Evolutionary conservation across 2,888 invertebrate species (phyloP), one percentile per base, ranked within the genome.

Genomic region (Elaeidobius kamerunicus): DNA sequence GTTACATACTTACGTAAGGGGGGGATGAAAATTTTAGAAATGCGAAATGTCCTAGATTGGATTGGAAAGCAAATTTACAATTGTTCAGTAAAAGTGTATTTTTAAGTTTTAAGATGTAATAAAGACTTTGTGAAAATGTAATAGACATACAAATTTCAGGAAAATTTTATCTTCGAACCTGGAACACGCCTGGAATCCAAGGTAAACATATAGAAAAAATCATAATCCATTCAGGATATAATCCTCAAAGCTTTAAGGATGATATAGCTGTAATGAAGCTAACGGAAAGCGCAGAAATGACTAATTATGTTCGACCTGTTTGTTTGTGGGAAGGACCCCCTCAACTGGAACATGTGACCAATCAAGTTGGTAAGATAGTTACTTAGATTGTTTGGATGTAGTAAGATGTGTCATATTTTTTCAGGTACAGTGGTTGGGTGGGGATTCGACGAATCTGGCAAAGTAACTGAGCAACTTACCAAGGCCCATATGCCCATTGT

Each of bases 401-500:
- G n/a, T n/a, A n/a, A n/a, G n/a, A n/a, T n/a, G 2, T 19, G 15
- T 27, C n/a, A 20, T 39, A 15, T 40, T 35, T 28, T 61, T 60
- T 36, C 42, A 66, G 70, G 71, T 3, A 67, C 64, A 1, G 70
- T 71, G 3, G 68, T 70, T 19, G 71, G 71, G 3, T 72, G 71
- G 65, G 82, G 82, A 20, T 81, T 77, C 62, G 81, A 82, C 62
- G 79, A 80, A 59, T 76, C 74, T 1, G 78, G 78, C 14, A 72
- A 75, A 15, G 74, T 81, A 75, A 78, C 1, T 75, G 81, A 63
- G 39, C 78, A 78, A 50, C 66, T 82, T 36, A 77, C 75, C 48
- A 72, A 79, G 46, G 79, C 81, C 0, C 75, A 78, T 59, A 81
- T 83, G 80, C 82, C 82, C 0, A 74, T 83, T 2, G 80, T 82